Evolutionary conservation across 2,888 invertebrate species (phyloP).

Genomic region (Caenorhabditis drosophilae): DNA sequence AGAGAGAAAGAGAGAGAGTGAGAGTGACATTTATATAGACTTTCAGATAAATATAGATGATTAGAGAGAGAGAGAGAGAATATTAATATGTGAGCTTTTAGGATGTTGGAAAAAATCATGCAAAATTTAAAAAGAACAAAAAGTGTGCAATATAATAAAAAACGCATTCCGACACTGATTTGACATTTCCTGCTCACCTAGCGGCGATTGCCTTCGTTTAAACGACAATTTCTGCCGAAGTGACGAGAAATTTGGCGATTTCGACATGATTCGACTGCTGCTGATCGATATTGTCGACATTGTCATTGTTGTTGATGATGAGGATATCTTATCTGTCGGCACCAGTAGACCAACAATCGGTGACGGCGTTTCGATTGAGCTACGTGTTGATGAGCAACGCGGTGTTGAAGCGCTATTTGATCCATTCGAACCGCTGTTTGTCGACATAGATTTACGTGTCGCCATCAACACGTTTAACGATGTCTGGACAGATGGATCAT

Average conservation of each 20-base stretch:
- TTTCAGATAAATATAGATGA: not conserved
- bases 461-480: slow-evolving; percentile 39
- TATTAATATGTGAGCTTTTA: not conserved
- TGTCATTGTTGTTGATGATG: slow-evolving; percentile 8
- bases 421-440: no score
- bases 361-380: slow-evolving; percentile 7
- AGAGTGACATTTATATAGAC: slow-evolving; percentile 2
- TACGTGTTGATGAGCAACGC: slow-evolving; percentile 13
- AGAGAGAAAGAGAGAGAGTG: slow-evolving; percentile 7
- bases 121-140: not conserved
- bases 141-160: not conserved
- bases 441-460: no score
- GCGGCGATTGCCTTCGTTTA: slow-evolving; percentile 34
- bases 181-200: no score
- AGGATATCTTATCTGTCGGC: slow-evolving; percentile 9
- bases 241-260: slow-evolving; percentile 34
- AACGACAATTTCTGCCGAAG: slow-evolving; percentile 35
- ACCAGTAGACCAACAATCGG: slow-evolving; percentile 7
- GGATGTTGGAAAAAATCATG: no score
- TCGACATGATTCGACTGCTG: not conserved
- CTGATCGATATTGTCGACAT: not conserved
- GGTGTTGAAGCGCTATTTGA: not conserved
- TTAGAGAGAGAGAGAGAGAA: not conserved
- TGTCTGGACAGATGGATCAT: slow-evolving; percentile 53
- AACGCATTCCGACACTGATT: no score